Evolutionary conservation across 1,140 invertebrate genomes (phyloP).

Genomic region (Caerostris darwini): DNA sequence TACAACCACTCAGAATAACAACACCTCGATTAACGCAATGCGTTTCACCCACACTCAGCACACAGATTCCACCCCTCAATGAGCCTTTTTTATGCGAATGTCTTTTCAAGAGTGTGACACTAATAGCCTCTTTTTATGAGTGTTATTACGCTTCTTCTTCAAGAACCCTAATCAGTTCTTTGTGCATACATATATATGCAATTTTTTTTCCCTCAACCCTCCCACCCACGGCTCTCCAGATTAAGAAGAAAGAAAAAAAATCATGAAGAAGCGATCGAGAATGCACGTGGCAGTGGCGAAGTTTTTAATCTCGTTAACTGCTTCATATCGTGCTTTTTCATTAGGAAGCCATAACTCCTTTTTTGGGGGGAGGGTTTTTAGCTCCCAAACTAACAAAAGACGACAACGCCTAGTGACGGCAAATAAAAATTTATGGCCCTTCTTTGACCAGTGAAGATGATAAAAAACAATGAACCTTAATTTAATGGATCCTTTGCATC

Average conservation of each 20-base stretch:
- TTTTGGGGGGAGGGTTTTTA: neutral
- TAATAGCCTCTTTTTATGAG: constrained; percentile 73
- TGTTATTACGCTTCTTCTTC: constrained; percentile 60
- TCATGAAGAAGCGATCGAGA: constrained; percentile 46
- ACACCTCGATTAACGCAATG: constrained; percentile 28
- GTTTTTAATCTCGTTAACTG: constrained; percentile 75
- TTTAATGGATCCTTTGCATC: constrained; percentile 63
- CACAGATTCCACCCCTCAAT: constrained; percentile 3
- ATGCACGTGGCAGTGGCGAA: constrained; percentile 58
- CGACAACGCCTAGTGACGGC: constrained; percentile 74
- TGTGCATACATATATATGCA: neutral
- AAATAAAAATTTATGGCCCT: constrained; percentile 78
- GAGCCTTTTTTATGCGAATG: constrained; percentile 52
- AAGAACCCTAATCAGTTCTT: constrained; percentile 62
- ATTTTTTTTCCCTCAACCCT: neutral
- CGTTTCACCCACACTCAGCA: constrained; percentile 18
- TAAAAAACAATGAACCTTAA: constrained; percentile 77
- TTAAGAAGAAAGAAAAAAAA: neutral
- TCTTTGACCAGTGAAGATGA: constrained; percentile 76
- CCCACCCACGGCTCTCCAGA: neutral
- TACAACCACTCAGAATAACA: constrained; percentile 39
- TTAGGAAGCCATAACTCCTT: constrained; percentile 61
- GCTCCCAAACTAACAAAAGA: constrained; percentile 51
- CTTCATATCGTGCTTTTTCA: constrained; percentile 76
- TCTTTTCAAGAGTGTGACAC: constrained; percentile 68